Evolutionary conservation across 2,113 vertebrate species (phyloP).

Genomic region (Centropus unirufus): DNA sequence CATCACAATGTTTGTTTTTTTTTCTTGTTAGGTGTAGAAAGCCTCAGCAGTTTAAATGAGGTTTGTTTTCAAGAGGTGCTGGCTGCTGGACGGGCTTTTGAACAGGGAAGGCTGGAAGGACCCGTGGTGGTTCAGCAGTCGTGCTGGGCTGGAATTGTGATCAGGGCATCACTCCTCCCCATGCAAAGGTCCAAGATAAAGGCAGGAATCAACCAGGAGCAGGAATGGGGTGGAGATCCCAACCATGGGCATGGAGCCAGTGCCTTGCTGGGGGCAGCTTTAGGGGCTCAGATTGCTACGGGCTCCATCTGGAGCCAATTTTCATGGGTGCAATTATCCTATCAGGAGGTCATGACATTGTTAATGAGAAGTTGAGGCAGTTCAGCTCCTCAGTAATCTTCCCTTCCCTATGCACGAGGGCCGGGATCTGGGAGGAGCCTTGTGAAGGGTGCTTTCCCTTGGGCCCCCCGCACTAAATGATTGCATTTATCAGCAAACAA

Average conservation of each 20-base stretch:
- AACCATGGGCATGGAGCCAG: not conserved
- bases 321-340: not conserved
- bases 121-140: too few species aligned
- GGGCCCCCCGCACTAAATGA: accelerated
- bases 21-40: not conserved
- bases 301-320: not conserved
- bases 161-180: too few species aligned
- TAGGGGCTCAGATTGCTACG: accelerated
- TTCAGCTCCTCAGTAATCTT: not conserved
- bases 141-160: too few species aligned
- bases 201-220: not conserved
- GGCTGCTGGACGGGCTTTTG: not conserved
- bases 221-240: not conserved
- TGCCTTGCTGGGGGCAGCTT: accelerated
- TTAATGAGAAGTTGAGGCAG: not conserved
- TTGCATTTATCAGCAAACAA: not conserved
- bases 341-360: not conserved
- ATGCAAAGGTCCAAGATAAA: too few species aligned
- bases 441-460: not conserved
- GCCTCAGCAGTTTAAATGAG: accelerated
- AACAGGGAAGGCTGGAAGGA: too few species aligned
- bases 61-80: accelerated
- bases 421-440: accelerated
- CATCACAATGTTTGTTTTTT: too few species aligned
- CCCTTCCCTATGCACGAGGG: not conserved